Evolutionary conservation across 2,113 vertebrate genomes (phyloP), one percentile per base, ranked within the genome.

Genomic region (Paedocypris sp.): DNA sequence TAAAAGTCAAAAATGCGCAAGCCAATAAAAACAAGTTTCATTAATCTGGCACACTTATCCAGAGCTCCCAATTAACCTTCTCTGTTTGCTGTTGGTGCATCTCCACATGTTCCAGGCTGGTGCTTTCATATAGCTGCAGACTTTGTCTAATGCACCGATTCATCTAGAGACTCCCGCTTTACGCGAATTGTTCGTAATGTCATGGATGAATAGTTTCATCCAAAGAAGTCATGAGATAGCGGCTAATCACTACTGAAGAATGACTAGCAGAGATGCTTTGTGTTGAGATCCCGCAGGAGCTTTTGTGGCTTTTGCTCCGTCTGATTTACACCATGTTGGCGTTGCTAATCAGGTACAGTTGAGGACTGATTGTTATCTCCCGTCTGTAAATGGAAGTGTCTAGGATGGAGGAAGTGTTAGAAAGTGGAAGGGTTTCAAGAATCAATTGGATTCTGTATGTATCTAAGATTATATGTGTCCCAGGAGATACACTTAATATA

Each of bases 261-360:
- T 88, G 91, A 85, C 92, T 91, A 90, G 86, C 90, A 90, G 75
- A 82, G 82, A 75, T 73, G 68, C 74, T 70, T 77, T 82, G 79
- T 82, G 75, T 73, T 61, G 62, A 74, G 74, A 79, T 82, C 77
- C 77, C 76, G 45, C 58, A 41, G 73, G 81, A 75, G 57, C 35
- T 31, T 60, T 10, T 35, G 65, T 59, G 31, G 19, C 65, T 68
- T 72, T 75, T 64, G 20, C 60, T 72, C 74, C 52, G 56, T 56
- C 63, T 73, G 70, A 77, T 68, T 72, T 66, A 41, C 12, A 70
- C 60, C 53, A 20, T 65, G 52, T 79, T 79, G 78, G 68, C 76
- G 75, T 78, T 80, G 79, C 78, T 75, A 79, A 75, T 80, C 79
- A 79, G 79, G 78, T 82, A 41, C 3, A 2, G 54, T n/a, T 31